Evolutionary conservation across 92 coral and sea anemone genomes (phyloP), one percentile per base, ranked within the genome.

Genomic region (Siderastrea radians): DNA sequence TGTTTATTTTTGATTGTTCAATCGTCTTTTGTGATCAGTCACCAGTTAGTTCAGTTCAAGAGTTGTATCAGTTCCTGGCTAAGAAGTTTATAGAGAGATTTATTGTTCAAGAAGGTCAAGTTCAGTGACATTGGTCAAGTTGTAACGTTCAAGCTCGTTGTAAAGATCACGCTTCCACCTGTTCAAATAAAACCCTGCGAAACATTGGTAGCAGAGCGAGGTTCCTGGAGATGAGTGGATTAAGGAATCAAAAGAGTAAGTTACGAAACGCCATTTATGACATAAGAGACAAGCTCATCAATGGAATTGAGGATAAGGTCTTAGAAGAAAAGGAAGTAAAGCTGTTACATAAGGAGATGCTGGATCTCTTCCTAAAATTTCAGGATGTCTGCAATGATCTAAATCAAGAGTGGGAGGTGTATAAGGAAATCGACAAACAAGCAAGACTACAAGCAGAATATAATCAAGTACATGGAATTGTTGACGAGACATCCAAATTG

Each of bases 201-300:
- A 75, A 75, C 63, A 58, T 78, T 78, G 71, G 82, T 78, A 78
- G 82, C 82, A 78, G 82, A 78, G 82, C 82, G 66, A 54, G 81
- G 65, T 76, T 76, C 49, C 6, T 4, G 43, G 43, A 45, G 5
- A 6, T 15, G 51, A 4, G 46, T 7, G 26, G 26, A 14, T 54
- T 67, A 14, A 38, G 68, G 26, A 59, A 67, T 78, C 26, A 38
- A 50, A 78, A 78, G 68, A 78, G 57, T 13, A 78, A 54, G 70
- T 8, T 78, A 48, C 48, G 38, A 58, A 54, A 9, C 10, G 69
- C 70, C 6, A 78, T 78, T 9, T 78, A 78, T 38, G 82, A 78
- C 48, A 58, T n/a, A n/a, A n/a, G 15, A 58, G 82, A 60, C 48
- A 11, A 78, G 8, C 67, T 78, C 63, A n/a, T 57, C 68, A 59